A percentile compares a stretch with the other conserved stretches of the same genome.
These are phyloP conservation scores for Pararge aegeria DNA, from an alignment of 1,140 invertebrate genomes.

Conservation along the genomic window DNA sequence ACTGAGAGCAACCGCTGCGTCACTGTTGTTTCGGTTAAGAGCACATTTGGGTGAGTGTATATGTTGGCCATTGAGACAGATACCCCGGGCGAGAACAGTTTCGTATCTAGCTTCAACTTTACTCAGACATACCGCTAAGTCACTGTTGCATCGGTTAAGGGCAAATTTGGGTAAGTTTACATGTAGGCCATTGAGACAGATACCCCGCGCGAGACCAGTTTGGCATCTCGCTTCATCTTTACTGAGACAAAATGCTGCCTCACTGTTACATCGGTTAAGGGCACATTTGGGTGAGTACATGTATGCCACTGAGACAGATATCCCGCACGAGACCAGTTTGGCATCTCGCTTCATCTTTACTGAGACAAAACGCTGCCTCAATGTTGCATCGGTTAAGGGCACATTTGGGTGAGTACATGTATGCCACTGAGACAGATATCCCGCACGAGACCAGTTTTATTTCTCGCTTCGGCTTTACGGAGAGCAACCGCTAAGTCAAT, in stretches of 20 bases:
- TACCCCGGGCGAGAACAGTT: too few species aligned
- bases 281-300: conserved; percentile 47
- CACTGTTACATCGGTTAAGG: conserved; percentile 85
- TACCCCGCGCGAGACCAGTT: conserved; percentile 86
- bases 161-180: too few species aligned
- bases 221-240: conserved; percentile 94
- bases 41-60: conserved; percentile 45
- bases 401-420: conserved; percentile 42
- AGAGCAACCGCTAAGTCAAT: conserved; percentile 92
- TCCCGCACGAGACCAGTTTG: conserved; percentile 90
- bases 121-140: too few species aligned
- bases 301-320: conserved; percentile 88
- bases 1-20: conserved; percentile 90
- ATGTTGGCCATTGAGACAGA: too few species aligned
- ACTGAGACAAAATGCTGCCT: conserved; percentile 90
- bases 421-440: conserved; percentile 90
- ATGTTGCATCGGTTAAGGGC: conserved; percentile 83
- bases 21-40: conserved; percentile 84
- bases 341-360: conserved; percentile 93
- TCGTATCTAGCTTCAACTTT: too few species aligned
- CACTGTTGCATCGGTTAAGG: too few species aligned
- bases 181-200: too few species aligned
- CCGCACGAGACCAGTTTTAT: conserved; percentile 89
- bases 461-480: conserved; percentile 93
- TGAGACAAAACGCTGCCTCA: conserved; percentile 92